phyloP scores from a whole-genome alignment of 2,888 invertebrate species.

The Drosophila mulleri region DNA sequence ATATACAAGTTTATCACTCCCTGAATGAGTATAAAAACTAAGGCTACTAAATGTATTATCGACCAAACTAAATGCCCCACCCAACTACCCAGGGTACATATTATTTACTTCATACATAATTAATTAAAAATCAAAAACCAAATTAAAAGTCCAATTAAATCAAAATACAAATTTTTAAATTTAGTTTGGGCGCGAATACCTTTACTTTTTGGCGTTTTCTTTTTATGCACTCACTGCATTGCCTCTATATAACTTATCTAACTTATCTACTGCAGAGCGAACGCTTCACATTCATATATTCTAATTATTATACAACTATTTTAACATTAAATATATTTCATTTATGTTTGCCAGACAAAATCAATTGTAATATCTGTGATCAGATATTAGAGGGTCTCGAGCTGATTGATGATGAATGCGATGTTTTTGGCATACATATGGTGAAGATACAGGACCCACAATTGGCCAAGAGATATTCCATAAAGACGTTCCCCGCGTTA shows the following conservation, averaged over 20 bases:
- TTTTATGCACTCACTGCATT: constrained; percentile 27
- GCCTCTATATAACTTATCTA: constrained; percentile 46
- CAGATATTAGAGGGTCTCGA: constrained; percentile 95
- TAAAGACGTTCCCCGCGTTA: constrained; percentile 96
- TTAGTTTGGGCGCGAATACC: constrained; percentile 84
- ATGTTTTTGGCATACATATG: constrained; percentile 96
- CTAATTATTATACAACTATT: background rate
- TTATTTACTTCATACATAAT: constrained; percentile 1
- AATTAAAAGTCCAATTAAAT: background rate
- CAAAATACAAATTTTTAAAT: constrained; percentile 37
- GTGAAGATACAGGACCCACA: constrained; percentile 97
- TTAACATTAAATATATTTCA: background rate
- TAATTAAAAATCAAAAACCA: background rate
- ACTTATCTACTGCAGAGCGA: constrained; percentile 30
- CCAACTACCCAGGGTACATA: background rate
- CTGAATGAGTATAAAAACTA: constrained; percentile 23
- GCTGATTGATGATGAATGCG: constrained; percentile 95
- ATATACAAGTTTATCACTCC: background rate
- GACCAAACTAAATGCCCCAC: constrained; percentile 76
- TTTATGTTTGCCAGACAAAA: constrained; percentile 89
- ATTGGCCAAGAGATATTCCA: constrained; percentile 95
- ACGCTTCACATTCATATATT: constrained; percentile 27
- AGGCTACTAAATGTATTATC: constrained; percentile 64
- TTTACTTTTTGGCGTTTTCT: constrained; percentile 83
- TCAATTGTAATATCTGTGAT: constrained; percentile 96